Evolutionary conservation across 2,113 vertebrate genomes (phyloP).

Genomic region (Syrrhaptes paradoxus): DNA sequence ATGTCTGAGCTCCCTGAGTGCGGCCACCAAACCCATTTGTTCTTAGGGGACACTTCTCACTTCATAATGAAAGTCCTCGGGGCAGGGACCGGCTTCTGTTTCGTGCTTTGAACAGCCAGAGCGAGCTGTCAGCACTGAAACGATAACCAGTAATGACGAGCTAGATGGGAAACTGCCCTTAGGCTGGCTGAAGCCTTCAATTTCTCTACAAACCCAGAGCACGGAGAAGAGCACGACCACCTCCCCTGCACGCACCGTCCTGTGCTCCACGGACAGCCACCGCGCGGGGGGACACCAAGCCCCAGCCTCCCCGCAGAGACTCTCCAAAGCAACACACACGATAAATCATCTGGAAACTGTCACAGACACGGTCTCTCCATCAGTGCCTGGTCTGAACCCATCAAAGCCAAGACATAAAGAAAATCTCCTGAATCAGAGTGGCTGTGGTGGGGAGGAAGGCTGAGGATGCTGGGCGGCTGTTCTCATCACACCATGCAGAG

Average conservation of each 20-base stretch:
- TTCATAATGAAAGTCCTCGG: not conserved
- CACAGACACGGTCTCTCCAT: not conserved
- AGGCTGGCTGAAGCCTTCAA: not conserved
- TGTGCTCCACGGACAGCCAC: not conserved
- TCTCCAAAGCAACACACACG: not conserved
- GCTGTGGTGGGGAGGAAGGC: not conserved
- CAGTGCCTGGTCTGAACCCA: not conserved
- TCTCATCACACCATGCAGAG: not conserved
- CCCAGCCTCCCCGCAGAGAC: not conserved
- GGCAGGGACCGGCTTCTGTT: not conserved
- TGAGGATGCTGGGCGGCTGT: not conserved
- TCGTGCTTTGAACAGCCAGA: not conserved
- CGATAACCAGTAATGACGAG: not conserved
- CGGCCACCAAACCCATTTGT: not conserved
- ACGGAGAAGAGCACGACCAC: not conserved
- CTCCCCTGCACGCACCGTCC: not conserved
- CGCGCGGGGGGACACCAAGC: accelerated
- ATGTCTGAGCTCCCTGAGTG: not conserved
- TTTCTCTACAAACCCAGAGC: not conserved
- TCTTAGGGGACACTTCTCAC: not conserved
- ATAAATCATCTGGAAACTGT: not conserved
- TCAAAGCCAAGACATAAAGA: not conserved
- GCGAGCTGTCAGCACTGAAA: not conserved
- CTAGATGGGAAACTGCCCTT: not conserved
- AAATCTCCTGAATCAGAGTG: not conserved